Base-by-base conservation (phyloP, 2,888 invertebrate species). In the Lasioglossum malachurum region DNA sequence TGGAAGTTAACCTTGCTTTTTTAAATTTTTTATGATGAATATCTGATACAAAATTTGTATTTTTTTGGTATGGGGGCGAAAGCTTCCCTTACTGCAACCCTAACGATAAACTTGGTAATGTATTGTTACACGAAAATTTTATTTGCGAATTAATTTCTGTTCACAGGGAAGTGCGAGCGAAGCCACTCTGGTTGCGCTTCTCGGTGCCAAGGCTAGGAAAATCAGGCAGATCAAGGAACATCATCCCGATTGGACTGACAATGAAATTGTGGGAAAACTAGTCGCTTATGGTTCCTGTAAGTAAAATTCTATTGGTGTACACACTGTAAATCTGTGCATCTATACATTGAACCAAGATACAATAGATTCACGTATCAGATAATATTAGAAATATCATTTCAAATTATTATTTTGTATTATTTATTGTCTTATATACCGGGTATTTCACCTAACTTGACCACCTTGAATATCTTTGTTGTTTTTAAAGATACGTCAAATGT, bases 161-260 rank as follows among this genome's bases (percentile, higher is more conserved):
- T 73, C 49, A 64, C 10, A 99, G 96, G 98, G 99, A 78, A 99
- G 99, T 0, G 99, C 99, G 57, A 99, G 98, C 94, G 99, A 99
- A 95, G 98, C 99, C 8, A 99, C 99, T 0, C 96, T 99, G 78
- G 98, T 99, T 1, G 98, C 98, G 0, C 96, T 99, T 19, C 96
- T 99, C n/a, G 98, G 98, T 1, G 99, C 99, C 23, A 98, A 98
- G 95, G 97, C 97, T 4, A 97, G 97, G 87, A 97, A 97, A 84
- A 96, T 98, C 88, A 96, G 96, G 78, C 96, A 97, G 88, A 95
- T 97, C 16, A 98, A 97, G 94, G 96, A 97, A 83, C 96, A 97
- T 91, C 97, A 98, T 93, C 97, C 98, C 0, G 97, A 97, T 57
- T 97, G 97, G 97, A 97, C 96, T 60, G 98, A 98, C 27, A 96